Evolutionary conservation across 1,140 invertebrate genomes (phyloP), one percentile per base, ranked within the genome.

Genomic region (Drosophila burlai): DNA sequence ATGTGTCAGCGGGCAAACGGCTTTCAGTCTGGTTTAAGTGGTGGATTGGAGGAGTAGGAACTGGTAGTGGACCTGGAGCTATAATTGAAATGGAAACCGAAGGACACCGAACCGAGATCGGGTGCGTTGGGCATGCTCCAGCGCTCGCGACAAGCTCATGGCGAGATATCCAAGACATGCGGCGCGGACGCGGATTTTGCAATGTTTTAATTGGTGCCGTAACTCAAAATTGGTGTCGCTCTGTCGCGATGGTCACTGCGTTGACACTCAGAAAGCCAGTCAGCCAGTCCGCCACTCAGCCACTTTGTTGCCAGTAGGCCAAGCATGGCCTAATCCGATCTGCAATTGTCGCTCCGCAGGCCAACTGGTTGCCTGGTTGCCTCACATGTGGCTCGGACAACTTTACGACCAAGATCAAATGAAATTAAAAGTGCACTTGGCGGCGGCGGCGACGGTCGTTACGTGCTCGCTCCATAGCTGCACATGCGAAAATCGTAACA

Each of bases 391-490:
- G 60, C 61, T 47, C n/a, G 38, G 62, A 31, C 71, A 49, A 55
- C 74, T 76, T 76, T 76, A 76, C 52, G 43, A 54, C 81, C 84
- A 84, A 90, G 83, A 86, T 85, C 83, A 85, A 82, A 72, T 69
- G 46, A 82, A 86, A 87, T 85, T 87, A 79, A 68, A 76, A 71
- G 59, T 83, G 83, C 76, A 83, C 83, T 87, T 85, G 83, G 63
- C 67, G 55, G 54, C 47, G 6, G 52, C 61, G 55, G 38, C 61
- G 26, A 64, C 29, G 36, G 45, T 31, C 24, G 29, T 71, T 71
- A 55, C 40, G 49, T 71, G 65, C 15, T 24, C 8, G 60, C 60
- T 4, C 24, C 45, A 31, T 47, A 64, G 64, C 10, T 65, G 65
- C 26, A 18, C 16, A 18, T 11, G 15, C 18, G 42, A 67, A 67